Evolutionary conservation across 2,113 vertebrate species (phyloP), one percentile per base, ranked within the genome.

Genomic region (Stercorarius parasiticus): DNA sequence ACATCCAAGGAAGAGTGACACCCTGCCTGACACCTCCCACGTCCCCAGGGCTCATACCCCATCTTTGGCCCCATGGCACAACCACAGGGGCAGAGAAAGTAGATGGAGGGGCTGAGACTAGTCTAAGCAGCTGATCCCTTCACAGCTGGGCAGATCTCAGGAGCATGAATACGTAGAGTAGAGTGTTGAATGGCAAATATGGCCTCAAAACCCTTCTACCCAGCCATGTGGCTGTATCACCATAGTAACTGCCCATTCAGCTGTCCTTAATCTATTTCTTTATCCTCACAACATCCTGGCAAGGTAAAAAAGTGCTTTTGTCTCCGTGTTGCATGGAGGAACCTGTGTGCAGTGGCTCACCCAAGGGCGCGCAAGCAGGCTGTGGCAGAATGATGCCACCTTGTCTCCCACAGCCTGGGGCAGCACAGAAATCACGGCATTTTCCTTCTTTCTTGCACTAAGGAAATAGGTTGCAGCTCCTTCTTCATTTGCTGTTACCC

Each of bases 121-220:
- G 26, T 30, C 10, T 19, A 76, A 34, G 22, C 36, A 87, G 42
- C 4, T 9, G 34, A n/a, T 77, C 22, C 42, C 67, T 62, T 32
- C 62, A n/a, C 26, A 71, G 30, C 69, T 49, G 30, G n/a, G 9
- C 22, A 64, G 17, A 22, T 38, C 11, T 45, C 25, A 18, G 13
- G 22, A 52, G 29, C 40, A 34, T 0, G 4, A 38, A 61, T 3
- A 17, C 0, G 3, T 22, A 21, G n/a, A 50, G 13, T 14, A 20
- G 49, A 80, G 53, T 3, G 4, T 19, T 73, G 17, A 32, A 53
- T 2, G 19, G 83, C n/a, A 82, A 64, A 77, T 29, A 40, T 26
- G 50, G 36, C 50, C 84, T 52, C 56, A 56, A 6, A 93, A 32
- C 36, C 66, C 52, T 36, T 42, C 50, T 45, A 9, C 25, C 0